Evolutionary conservation across 2,797 vertebrate species (phyloP), one percentile per base, ranked within the genome.

Genomic region (Centropyge bicolor): DNA sequence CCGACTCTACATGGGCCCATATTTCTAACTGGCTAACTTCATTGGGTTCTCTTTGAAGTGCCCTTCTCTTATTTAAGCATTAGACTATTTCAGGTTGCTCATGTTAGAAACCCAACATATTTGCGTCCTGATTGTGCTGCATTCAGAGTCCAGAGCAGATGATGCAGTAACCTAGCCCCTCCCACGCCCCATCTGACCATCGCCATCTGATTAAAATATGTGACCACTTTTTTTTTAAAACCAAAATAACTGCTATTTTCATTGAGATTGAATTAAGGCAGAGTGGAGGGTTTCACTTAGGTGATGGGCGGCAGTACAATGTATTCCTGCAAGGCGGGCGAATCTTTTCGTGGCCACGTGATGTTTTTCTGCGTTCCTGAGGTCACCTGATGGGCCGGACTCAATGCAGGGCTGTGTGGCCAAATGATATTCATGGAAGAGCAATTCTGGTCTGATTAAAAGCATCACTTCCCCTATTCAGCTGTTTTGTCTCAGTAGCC

Each of bases 361-460:
- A 96, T 96, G 94, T 95, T 96, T 95, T 94, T 92, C 94, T 94
- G 94, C 94, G 95, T 95, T 96, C 95, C 94, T 95, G 91, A 87
- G 93, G 87, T 96, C 95, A 95, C 92, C 94, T 95, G 95, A 96
- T 88, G 91, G 92, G 78, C 71, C 76, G 80, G 78, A 46, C 88
- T 96, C 95, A 96, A 95, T 95, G 94, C 82, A 84, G 80, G 88
- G 54, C 94, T 95, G 92, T 96, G 89, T 94, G 82, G 85, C 57
- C 92, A 92, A 94, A 92, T 93, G 85, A 87, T 92, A 90, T 93
- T 85, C 84, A 89, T 85, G 86, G 80, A 86, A 81, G 80, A 91
- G 88, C 85, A 62, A 93, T 91, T 94, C 86, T 71, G 74, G 41
- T 64, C 85, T 89, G 91, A 95, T 95, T 93, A 86, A 92, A 91